Evolutionary conservation across 2,797 vertebrate genomes (phyloP).

Genomic region (Sebastes oblongus): DNA sequence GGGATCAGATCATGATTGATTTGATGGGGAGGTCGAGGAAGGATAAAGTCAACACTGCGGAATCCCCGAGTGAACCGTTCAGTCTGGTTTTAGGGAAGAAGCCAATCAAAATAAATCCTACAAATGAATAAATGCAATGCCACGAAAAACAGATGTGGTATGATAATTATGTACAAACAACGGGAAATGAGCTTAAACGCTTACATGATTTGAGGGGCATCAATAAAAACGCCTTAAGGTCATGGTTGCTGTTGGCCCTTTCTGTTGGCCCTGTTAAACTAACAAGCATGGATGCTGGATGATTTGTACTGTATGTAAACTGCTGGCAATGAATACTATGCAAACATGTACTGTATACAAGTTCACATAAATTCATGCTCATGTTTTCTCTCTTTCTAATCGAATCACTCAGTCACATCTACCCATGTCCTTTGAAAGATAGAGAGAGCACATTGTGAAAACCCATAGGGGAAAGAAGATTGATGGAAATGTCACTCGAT

Average conservation of each 20-base stretch:
- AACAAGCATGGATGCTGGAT: background rate
- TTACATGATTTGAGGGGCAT: background rate
- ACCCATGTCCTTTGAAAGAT: background rate
- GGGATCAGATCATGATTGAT: constrained; percentile 18
- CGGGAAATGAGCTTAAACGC: background rate
- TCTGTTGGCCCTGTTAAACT: background rate
- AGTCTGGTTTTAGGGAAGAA: constrained; percentile 12
- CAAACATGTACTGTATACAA: background rate
- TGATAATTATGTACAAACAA: constrained; percentile 38
- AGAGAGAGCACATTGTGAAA: background rate
- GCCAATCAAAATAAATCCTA: constrained; percentile 50
- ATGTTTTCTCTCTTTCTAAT: background rate
- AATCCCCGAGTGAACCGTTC: constrained; percentile 33
- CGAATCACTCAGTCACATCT: background rate
- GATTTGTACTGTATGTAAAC: background rate
- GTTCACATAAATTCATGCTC: background rate
- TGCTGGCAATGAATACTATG: background rate
- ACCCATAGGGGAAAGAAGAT: background rate
- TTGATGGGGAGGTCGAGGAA: constrained; percentile 14
- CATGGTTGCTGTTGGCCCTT: background rate
- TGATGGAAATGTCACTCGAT: background rate
- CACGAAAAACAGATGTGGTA: constrained; percentile 51
- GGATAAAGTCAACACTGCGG: constrained; percentile 33
- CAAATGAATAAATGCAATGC: constrained; percentile 29
- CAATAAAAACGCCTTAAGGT: background rate